Evolutionary conservation across 2,888 invertebrate genomes (phyloP).

Genomic region (Ypsolopha sequella): DNA sequence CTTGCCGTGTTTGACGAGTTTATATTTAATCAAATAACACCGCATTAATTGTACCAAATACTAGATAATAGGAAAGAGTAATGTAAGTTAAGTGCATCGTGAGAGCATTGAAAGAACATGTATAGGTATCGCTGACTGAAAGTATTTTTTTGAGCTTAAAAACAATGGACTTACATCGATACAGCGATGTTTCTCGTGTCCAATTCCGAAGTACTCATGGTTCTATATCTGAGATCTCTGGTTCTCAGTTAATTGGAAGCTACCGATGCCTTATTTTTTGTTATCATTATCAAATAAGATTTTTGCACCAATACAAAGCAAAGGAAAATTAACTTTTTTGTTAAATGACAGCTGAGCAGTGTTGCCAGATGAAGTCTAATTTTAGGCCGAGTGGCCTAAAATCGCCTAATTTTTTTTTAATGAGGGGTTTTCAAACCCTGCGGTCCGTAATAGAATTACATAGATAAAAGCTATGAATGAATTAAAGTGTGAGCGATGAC

Average conservation of each 20-base stretch:
- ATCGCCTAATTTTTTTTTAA: too few species aligned
- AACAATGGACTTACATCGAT: slow-evolving; percentile 50
- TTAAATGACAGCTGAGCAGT: background rate
- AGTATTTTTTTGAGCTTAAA: slow-evolving; percentile 1
- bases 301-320: slow-evolving; percentile 28
- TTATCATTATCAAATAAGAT: slow-evolving; percentile 58
- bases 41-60: background rate
- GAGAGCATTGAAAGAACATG: too few species aligned
- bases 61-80: background rate
- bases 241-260: slow-evolving; percentile 35
- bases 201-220: slow-evolving; percentile 60
- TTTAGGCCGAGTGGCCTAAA: too few species aligned
- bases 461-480: too few species aligned
- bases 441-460: too few species aligned
- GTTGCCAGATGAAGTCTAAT: too few species aligned
- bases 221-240: slow-evolving; percentile 27
- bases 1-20: background rate
- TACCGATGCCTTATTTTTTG: slow-evolving; percentile 43
- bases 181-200: slow-evolving; percentile 60
- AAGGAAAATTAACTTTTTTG: background rate
- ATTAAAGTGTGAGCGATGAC: too few species aligned
- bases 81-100: slow-evolving; percentile 13
- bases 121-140: too few species aligned
- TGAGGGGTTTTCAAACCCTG: too few species aligned
- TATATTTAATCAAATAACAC: background rate